phyloP scores from a whole-genome alignment of 2,113 vertebrate genomes.

The Pseudorasbora parva region DNA sequence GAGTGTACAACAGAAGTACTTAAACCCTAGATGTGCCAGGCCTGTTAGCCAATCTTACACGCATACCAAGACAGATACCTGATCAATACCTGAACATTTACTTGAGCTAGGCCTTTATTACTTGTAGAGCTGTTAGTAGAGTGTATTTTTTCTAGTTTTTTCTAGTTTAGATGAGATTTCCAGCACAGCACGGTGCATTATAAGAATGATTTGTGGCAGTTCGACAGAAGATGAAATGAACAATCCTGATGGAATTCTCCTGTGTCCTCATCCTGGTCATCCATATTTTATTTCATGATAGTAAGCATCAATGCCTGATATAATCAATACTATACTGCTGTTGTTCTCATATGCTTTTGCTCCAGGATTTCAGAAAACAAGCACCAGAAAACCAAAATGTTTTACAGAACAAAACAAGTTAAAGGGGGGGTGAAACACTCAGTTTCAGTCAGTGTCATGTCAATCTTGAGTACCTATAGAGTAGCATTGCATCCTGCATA shows the following conservation, averaged over 20 bases:
- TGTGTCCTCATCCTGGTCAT: not conserved
- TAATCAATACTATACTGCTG: not conserved
- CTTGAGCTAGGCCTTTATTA: not conserved
- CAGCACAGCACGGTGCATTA: conserved; percentile 14
- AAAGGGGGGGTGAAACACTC: no score
- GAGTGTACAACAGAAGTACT: not conserved
- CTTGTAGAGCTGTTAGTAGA: not conserved
- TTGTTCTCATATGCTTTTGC: no score
- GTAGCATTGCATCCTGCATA: no score
- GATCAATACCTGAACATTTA: conserved; percentile 21
- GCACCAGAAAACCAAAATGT: no score
- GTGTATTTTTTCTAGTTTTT: not conserved
- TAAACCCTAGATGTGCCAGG: not conserved
- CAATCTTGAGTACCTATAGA: no score
- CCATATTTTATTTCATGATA: not conserved
- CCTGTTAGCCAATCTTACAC: not conserved
- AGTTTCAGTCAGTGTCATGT: no score
- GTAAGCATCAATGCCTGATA: not conserved
- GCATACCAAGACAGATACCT: not conserved
- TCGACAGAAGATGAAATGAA: not conserved
- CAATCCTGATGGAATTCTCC: conserved; percentile 11
- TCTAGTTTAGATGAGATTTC: not conserved
- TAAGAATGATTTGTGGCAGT: not conserved
- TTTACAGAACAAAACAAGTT: no score
- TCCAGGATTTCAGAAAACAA: no score